phyloP scores from a whole-genome alignment of 2,797 vertebrate species.

The Syndactyla subalaris region DNA sequence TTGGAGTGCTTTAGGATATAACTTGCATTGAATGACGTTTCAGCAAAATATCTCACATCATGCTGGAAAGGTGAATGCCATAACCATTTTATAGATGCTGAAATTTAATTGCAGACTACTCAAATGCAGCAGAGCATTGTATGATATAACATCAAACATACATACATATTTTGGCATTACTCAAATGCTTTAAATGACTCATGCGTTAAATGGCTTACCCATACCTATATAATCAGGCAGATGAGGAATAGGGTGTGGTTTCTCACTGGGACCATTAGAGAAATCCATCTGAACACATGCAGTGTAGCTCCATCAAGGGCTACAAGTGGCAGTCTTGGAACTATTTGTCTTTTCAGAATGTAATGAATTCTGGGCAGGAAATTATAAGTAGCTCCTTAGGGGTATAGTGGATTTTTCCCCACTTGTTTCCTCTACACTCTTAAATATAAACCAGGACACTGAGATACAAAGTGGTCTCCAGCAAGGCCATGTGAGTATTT shows the following conservation, averaged over 20 bases:
- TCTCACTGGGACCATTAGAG: neutral
- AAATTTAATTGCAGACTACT: neutral
- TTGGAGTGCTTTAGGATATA: neutral
- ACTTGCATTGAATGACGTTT: neutral
- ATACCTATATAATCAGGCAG: neutral
- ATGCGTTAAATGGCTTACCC: neutral
- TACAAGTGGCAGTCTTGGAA: neutral
- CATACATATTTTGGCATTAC: neutral
- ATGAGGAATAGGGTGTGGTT: neutral
- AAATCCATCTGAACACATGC: neutral
- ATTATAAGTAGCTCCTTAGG: neutral
- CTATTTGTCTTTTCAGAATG: neutral
- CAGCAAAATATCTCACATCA: neutral
- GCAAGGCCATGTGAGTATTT: neutral
- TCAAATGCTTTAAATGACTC: neutral
- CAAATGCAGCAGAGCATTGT: neutral
- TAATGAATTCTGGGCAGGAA: neutral
- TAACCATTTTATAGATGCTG: neutral
- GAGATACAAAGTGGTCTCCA: neutral
- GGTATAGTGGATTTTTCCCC: neutral
- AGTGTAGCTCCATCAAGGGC: neutral
- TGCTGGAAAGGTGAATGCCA: neutral
- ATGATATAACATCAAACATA: neutral
- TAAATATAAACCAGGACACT: neutral
- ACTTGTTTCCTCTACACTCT: neutral